Percentiles rank a stretch among this genome's conserved stretches.
Evolutionary conservation across 2,113 vertebrate species (phyloP).

Genomic region (Beaufortia kweichowensis): DNA sequence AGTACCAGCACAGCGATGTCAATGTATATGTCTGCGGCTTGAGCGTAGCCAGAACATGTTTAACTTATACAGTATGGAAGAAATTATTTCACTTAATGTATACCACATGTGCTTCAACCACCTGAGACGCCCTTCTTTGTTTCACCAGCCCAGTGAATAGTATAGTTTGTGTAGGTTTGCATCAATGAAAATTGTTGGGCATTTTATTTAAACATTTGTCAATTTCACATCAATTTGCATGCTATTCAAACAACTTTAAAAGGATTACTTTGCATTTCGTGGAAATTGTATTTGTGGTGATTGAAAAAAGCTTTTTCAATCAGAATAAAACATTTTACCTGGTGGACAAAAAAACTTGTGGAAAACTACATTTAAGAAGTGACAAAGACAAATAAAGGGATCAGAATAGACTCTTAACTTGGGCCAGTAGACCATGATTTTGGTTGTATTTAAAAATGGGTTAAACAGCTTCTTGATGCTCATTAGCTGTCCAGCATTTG

Average conservation of each 20-base stretch:
- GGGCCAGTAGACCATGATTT: no score
- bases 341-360: no score
- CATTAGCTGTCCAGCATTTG: no score
- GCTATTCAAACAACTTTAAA: neutral
- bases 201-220: neutral
- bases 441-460: no score
- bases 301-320: no score
- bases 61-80: slow-evolving; percentile 16
- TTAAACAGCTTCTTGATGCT: no score
- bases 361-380: no score
- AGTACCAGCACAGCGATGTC: neutral
- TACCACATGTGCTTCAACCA: slow-evolving; percentile 35
- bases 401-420: no score
- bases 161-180: neutral
- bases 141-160: slow-evolving; percentile 1
- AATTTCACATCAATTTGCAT: neutral
- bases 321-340: no score
- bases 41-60: slow-evolving; percentile 21
- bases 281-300: no score
- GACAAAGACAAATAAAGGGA: no score
- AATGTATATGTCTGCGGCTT: neutral
- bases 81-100: slow-evolving; percentile 40
- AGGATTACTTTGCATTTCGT: neutral
- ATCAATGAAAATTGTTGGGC: neutral
- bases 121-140: slow-evolving; percentile 15